These are phyloP conservation scores for Heliocidaris erythrogramma DNA, from an alignment of 35 echinoderm and acorn worm genomes.

Conservation along the genomic window DNA sequence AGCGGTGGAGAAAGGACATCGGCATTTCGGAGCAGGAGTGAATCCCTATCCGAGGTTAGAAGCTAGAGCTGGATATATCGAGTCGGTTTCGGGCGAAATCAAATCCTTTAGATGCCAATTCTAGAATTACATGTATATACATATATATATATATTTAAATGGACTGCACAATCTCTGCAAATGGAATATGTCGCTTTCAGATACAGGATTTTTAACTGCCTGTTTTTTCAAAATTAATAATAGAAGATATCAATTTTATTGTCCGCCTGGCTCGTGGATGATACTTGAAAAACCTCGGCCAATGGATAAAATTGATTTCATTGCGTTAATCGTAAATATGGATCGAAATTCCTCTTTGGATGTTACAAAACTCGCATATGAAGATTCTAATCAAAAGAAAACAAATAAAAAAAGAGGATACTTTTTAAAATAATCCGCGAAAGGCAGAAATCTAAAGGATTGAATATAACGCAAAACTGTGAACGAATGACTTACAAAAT, in stretches of 20 bases:
- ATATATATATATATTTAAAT: no score
- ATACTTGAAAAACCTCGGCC: not conserved
- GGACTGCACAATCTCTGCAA: no score
- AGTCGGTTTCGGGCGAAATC: not conserved
- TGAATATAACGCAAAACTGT: not conserved
- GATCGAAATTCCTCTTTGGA: no score
- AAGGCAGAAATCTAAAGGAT: not conserved
- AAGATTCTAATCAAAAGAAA: not conserved
- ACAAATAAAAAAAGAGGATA: not conserved
- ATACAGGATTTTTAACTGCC: no score
- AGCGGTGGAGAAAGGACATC: conserved; percentile 93
- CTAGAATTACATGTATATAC: no score
- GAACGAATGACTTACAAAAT: not conserved
- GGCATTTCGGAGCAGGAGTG: conserved; percentile 81
- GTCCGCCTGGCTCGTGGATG: no score
- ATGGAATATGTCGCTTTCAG: no score
- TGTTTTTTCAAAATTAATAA: no score
- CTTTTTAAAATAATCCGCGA: not conserved
- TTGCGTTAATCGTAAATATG: not conserved
- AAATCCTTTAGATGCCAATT: not conserved
- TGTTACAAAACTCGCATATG: not conserved
- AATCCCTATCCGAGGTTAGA: conserved; percentile 95
- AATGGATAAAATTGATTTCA: not conserved
- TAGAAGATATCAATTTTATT: no score
- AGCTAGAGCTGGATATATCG: conserved; percentile 33